Evolutionary conservation across 2,797 vertebrate genomes (phyloP), one percentile per base, ranked within the genome.

Genomic region (Limnodromus scolopaceus): DNA sequence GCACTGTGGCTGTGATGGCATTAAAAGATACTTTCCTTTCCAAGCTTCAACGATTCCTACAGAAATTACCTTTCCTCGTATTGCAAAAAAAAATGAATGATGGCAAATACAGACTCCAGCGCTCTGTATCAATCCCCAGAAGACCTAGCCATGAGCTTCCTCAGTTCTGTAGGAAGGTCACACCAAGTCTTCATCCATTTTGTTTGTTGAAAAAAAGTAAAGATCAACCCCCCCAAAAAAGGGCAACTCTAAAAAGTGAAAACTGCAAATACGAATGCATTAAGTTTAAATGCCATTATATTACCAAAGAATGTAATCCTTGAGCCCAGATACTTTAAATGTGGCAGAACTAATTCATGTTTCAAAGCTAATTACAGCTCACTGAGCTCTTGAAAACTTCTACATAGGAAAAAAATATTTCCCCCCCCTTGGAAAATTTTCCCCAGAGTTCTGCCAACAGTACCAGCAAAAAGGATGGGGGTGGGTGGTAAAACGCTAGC

Each of bases 351-450:
- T 70, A 71, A 49, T 43, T 74, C 23, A 32, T 27, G 10, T 94
- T 91, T 75, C 46, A 91, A 49, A 91, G 34, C 10, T 87, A 80
- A 64, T 70, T 70, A 51, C 53, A 89, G 16, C 17, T 79, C 24
- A 65, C 8, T 89, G 36, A 75, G 55, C 8, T 57, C 76, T 28
- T 60, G 53, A 65, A 85, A 72, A 83, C 49, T 34, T 91, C 32
- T 60, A 38, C 46, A 63, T 24, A 34, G 69, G 60, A 63, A 92
- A 91, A 39, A 3, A 48, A 24, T 12, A 46, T 23, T 9, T 2
- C 22, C 2, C 36, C 10, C 28, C 17, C 23, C 24, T 48, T 46
- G n/a, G 54, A 79, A 84, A 75, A 72, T 18, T 70, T 92, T 54
- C 24, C 49, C 58, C 10, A 54, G 71, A 58, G 11, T 9, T 55